These are phyloP conservation scores for Mormyrus proboscirostris DNA, from an alignment of 2,797 vertebrate species.

Conservation along the genomic window DNA sequence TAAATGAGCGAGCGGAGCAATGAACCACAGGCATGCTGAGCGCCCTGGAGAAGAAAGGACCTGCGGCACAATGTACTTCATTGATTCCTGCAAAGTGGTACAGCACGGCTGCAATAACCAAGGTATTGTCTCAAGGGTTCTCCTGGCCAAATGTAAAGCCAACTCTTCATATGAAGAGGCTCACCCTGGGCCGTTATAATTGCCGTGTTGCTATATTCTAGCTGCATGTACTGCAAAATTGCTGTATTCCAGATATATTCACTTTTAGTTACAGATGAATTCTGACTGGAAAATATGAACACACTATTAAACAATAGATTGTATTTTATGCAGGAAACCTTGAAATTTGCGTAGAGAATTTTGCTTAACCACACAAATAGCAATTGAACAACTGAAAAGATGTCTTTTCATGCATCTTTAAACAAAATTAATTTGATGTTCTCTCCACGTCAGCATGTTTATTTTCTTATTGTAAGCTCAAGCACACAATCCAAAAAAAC, in stretches of 20 bases:
- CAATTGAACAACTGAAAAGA: neutral
- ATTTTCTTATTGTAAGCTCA: neutral
- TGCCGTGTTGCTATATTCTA: neutral
- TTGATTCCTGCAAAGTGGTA: conserved; percentile 6
- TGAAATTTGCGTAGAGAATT: neutral
- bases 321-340: neutral
- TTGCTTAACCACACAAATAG: neutral
- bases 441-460: neutral
- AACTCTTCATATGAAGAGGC: neutral
- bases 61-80: neutral
- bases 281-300: neutral
- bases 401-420: neutral
- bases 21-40: neutral
- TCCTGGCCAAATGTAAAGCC: neutral
- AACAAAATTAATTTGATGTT: neutral
- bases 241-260: neutral
- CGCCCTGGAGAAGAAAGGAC: neutral
- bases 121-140: neutral
- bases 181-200: neutral
- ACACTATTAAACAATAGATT: neutral
- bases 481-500: neutral
- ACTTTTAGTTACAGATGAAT: conserved; percentile 1
- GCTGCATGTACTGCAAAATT: neutral
- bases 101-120: neutral
- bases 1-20: neutral